Evolutionary conservation across 2,888 invertebrate genomes (phyloP).

Genomic region (Gnatocerus cornutus): DNA sequence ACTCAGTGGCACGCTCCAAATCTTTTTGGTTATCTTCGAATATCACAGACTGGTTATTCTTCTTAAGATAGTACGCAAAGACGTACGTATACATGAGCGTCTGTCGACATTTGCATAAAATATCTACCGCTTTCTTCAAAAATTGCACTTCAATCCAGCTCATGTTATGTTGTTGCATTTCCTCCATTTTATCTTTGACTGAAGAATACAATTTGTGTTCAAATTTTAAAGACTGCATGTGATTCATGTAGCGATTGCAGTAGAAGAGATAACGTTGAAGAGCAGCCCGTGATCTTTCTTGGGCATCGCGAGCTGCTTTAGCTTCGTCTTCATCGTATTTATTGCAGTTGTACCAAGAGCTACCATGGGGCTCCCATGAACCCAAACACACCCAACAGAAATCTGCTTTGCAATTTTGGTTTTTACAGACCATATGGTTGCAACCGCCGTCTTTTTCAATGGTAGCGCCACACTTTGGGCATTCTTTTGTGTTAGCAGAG

Average conservation of each 20-base stretch:
- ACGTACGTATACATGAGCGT: constrained; percentile 99
- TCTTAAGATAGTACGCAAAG: constrained; percentile 98
- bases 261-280: constrained; percentile 98
- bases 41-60: constrained; percentile 99
- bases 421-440: constrained; percentile 99
- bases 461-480: constrained; percentile 97
- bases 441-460: constrained; percentile 99
- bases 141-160: constrained; percentile 99
- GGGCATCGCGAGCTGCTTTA: constrained; percentile 96
- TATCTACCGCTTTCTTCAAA: constrained; percentile 97
- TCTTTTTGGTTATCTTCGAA: constrained; percentile 99
- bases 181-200: constrained; percentile 99
- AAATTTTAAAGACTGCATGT: constrained; percentile 98
- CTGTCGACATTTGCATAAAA: constrained; percentile 96
- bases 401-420: constrained; percentile 97
- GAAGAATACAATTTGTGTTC: constrained; percentile 97
- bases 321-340: constrained; percentile 95
- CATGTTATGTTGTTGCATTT: constrained; percentile 99
- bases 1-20: constrained; percentile 98
- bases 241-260: constrained; percentile 97
- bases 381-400: constrained; percentile 99
- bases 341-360: constrained; percentile 82
- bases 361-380: constrained; percentile 99
- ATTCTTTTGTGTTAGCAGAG: constrained; percentile 99
- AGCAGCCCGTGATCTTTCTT: constrained; percentile 95